phyloP scores from a whole-genome alignment of 2,888 invertebrate genomes.

The Neoitamus cyanurus region DNA sequence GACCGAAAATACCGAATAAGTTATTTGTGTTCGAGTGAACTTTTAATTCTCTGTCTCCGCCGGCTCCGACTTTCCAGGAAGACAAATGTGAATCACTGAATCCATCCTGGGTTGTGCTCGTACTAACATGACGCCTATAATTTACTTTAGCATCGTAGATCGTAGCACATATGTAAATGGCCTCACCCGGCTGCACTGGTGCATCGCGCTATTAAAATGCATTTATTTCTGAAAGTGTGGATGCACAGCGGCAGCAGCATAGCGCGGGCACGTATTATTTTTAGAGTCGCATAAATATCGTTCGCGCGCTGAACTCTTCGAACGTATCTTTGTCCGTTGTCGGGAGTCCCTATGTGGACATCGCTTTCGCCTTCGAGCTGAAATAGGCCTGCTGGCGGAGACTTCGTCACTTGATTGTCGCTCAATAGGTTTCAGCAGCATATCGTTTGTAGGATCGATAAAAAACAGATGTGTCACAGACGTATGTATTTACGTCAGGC shows the following conservation, averaged over 20 bases:
- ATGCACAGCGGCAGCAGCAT: background rate
- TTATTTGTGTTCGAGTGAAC: background rate
- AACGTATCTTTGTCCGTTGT: background rate
- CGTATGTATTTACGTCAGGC: background rate
- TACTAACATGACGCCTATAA: slow-evolving; percentile 10
- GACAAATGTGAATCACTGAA: background rate
- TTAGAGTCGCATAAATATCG: slow-evolving; percentile 15
- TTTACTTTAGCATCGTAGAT: background rate
- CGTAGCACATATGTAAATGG: background rate
- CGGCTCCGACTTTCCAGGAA: background rate
- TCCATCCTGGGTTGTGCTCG: background rate
- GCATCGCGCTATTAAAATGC: slow-evolving; percentile 6
- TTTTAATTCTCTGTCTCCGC: background rate
- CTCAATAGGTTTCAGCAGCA: background rate
- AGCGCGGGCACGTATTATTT: background rate
- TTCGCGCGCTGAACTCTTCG: background rate
- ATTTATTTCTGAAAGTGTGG: slow-evolving; percentile 5
- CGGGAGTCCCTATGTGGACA: background rate
- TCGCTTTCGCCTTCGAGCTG: background rate
- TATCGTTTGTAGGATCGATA: background rate
- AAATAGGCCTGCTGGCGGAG: background rate
- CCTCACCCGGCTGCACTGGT: background rate
- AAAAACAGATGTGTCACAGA: background rate
- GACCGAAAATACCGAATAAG: background rate
- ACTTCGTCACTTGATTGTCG: background rate